phyloP scores from a whole-genome alignment of 2,888 invertebrate genomes.

The Rosalia funebris region DNA sequence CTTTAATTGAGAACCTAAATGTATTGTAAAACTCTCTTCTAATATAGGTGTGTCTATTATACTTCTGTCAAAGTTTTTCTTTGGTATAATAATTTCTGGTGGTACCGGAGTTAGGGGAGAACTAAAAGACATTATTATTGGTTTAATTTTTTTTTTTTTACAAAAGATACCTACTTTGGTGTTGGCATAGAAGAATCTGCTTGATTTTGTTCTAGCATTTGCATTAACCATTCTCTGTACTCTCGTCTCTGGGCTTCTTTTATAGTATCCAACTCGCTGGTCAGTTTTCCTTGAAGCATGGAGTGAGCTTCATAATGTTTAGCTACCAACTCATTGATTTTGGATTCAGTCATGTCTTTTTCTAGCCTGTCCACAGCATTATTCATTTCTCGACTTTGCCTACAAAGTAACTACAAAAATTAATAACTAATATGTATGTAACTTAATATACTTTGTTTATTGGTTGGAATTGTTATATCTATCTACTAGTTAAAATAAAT shows the following conservation, averaged over 20 bases:
- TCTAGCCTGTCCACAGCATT: conserved; percentile 83
- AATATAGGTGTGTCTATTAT: conserved; percentile 60
- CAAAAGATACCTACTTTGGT: conserved; percentile 63
- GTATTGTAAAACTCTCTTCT: conserved; percentile 98
- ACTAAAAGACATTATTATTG: too few species aligned
- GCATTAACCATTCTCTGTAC: conserved; percentile 90
- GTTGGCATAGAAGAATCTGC: conserved; percentile 68
- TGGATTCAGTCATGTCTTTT: conserved; percentile 79
- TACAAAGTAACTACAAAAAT: conserved; percentile 51
- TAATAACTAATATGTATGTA: neutral
- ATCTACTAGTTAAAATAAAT: too few species aligned
- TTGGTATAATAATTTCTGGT: conserved; percentile 39
- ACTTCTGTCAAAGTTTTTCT: conserved; percentile 36
- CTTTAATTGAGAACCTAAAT: conserved; percentile 96
- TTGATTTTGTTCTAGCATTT: conserved; percentile 78
- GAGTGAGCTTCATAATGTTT: conserved; percentile 86
- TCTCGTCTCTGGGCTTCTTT: conserved; percentile 86
- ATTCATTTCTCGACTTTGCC: conserved; percentile 91
- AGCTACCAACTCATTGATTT: conserved; percentile 86
- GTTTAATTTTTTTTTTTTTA: too few species aligned
- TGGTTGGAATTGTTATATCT: too few species aligned
- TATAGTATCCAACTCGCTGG: conserved; percentile 84
- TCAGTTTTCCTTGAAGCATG: conserved; percentile 85
- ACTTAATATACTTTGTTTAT: neutral
- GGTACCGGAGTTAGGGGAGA: conserved; percentile 64